Base-by-base conservation (phyloP, 53 echinoderm and acorn worm species). In the Arbacia lixula region DNA sequence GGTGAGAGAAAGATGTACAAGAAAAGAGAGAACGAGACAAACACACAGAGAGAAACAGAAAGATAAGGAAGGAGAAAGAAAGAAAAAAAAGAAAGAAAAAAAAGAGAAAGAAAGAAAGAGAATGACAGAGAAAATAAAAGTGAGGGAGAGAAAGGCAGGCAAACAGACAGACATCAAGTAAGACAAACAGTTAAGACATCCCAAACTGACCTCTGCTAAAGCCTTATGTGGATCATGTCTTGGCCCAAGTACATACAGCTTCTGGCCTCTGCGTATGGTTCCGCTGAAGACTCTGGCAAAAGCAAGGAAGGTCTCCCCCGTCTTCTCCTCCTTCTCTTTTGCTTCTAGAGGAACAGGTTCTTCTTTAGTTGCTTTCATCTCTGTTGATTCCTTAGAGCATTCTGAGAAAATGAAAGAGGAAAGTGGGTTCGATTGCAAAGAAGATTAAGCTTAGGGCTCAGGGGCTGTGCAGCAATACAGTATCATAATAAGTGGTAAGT, bases 271-370 rank as follows among this genome's bases (percentile, higher is more conserved):
- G 29, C 68, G 86, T 38, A 98, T 90, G 26, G 86, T 88, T 9
- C 99, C 99, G 68, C 99, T 98, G 87, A 98, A 98, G 55, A 98
- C 91, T 34, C 99, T 78, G 4, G 94, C 94, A 90, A 98, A 98
- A 29, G 99, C 99, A 5, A 98, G 37, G 83, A 98, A 98, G 10
- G 86, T 88, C 50, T 90, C 88, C 10, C 87, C 89, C 0, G 41
- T 51, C 54, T 94, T 83, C 43, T 87, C 79, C 29, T 78, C 79
- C 20, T 53, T 52, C 12, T 57, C 34, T n/a, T 63, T 83, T 25
- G 68, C 72, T 6, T 76, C 66, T 3, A 11, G 12, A 51, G 10
- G n/a, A n/a, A n/a, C n/a, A n/a, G n/a, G n/a, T n/a, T n/a, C n/a
- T n/a, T n/a, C n/a, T n/a, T n/a, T n/a, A n/a, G n/a, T n/a, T n/a